phyloP scores from a whole-genome alignment of 2,888 invertebrate species.

The Eupelmus urozonus region DNA sequence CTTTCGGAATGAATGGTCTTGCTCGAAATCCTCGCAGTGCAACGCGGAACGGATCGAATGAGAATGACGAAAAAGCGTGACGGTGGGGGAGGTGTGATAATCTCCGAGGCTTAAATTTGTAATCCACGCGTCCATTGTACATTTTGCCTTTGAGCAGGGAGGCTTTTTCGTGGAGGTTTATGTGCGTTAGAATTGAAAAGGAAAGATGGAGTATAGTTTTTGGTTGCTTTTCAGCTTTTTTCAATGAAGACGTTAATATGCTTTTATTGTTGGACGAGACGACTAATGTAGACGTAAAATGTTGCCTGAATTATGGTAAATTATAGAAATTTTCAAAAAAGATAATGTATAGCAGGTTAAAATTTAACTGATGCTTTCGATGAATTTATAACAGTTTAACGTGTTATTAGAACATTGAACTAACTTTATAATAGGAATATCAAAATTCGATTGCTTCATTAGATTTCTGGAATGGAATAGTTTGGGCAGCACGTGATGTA shows the following conservation, averaged over 20 bases:
- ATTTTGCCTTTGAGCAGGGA: neutral
- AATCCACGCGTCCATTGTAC: slow-evolving; percentile 32
- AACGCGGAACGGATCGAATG: slow-evolving; percentile 27
- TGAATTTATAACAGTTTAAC: neutral
- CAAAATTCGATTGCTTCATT: neutral
- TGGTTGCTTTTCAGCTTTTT: too few species aligned
- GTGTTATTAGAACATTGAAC: neutral
- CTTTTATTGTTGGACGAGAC: neutral
- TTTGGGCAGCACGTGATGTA: slow-evolving; percentile 35
- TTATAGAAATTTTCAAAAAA: too few species aligned
- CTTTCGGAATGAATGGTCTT: slow-evolving; percentile 42
- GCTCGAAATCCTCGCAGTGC: slow-evolving; percentile 17
- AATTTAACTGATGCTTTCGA: too few species aligned
- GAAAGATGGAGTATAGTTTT: neutral
- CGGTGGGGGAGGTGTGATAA: slow-evolving; percentile 36
- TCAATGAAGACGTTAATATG: neutral
- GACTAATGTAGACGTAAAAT: too few species aligned
- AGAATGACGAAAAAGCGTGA: slow-evolving; percentile 32
- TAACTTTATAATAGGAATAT: neutral
- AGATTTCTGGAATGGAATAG: slow-evolving; percentile 25
- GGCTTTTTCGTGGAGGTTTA: neutral
- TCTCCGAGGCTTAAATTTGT: slow-evolving; percentile 51
- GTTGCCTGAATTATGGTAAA: too few species aligned
- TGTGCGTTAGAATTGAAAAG: neutral
- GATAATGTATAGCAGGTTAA: too few species aligned